Evolutionary conservation across 2,888 invertebrate genomes (phyloP), one percentile per base, ranked within the genome.

Genomic region (Nymphalis polychloros): DNA sequence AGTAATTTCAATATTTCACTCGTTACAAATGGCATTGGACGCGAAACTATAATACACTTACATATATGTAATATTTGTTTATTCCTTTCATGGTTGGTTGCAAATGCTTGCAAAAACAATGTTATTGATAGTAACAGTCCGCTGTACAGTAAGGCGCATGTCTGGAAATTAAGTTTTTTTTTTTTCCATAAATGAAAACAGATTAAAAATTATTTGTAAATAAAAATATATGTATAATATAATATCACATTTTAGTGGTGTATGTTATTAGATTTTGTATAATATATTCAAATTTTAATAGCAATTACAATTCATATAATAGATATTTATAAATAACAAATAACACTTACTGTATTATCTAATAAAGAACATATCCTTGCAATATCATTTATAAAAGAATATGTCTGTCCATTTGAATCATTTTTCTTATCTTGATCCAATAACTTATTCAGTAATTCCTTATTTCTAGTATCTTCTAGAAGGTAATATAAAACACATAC

Each of bases 311-410:
- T 19, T 16, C 16, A 20, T 41, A n/a, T n/a, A n/a, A n/a, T n/a
- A n/a, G n/a, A n/a, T n/a, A n/a, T n/a, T n/a, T 20, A 46, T 10
- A 8, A 16, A 23, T 13, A 47, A 19, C 8, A 50, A 8, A 50
- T 50, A 8, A 50, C 8, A 67, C 88, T 84, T 69, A 91, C 90
- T 72, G 85, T 81, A 68, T 71, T 80, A 70, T 91, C 88, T 46
- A 90, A 71, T 68, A 87, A 76, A 6, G 53, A 70, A 71, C 90
- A 90, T 76, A 90, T 85, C 69, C 76, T 81, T 52, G 61, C 63
- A 20, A 89, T 72, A 35, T 77, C 61, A 23, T 81, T 79, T 16
- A 85, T 49, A 19, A 86, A 72, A 60, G 55, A 53, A 53, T 68
- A 64, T 50, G 27, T 71, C 64, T 48, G 64, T 68, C 0, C 62